Evolutionary conservation across 2,888 invertebrate species (phyloP).

Genomic region (Agrotis puta): DNA sequence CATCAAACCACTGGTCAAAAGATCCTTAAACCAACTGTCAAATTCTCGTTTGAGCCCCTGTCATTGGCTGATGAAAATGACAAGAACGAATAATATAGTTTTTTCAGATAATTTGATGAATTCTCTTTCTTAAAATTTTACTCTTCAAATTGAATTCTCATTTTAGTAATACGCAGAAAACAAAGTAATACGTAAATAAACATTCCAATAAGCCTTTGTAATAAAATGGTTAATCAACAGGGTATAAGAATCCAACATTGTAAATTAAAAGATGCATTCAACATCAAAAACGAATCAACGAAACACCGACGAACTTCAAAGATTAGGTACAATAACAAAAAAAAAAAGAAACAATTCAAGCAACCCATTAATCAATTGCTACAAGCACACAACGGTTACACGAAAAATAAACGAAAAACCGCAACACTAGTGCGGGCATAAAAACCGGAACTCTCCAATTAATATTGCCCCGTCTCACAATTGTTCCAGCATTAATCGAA

Average conservation of each 20-base stretch:
- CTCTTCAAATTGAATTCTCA: too few relatives aligned
- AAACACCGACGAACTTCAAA: constrained; percentile 26
- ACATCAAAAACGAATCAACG: constrained; percentile 13
- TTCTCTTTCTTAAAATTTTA: background rate
- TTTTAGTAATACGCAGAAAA: too few relatives aligned
- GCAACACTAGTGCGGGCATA: constrained; percentile 62
- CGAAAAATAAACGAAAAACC: constrained; percentile 51
- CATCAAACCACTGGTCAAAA: background rate
- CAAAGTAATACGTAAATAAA: too few relatives aligned
- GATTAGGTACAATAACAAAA: background rate
- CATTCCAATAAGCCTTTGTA: background rate
- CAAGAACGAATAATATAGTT: background rate
- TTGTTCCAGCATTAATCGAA: constrained; percentile 74
- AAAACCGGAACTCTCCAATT: constrained; percentile 82
- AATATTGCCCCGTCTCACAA: constrained; percentile 74
- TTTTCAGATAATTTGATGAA: background rate
- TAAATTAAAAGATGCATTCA: constrained; percentile 5
- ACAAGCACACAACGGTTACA: constrained; percentile 49
- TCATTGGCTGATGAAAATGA: background rate
- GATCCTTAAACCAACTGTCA: background rate
- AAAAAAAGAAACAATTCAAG: constrained; percentile 10
- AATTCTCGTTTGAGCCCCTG: background rate
- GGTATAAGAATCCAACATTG: background rate
- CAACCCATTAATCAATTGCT: constrained; percentile 50
- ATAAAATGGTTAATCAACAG: background rate